These are phyloP conservation scores for Pinna nobilis DNA, from an alignment of 1,140 invertebrate genomes.

Conservation along the genomic window DNA sequence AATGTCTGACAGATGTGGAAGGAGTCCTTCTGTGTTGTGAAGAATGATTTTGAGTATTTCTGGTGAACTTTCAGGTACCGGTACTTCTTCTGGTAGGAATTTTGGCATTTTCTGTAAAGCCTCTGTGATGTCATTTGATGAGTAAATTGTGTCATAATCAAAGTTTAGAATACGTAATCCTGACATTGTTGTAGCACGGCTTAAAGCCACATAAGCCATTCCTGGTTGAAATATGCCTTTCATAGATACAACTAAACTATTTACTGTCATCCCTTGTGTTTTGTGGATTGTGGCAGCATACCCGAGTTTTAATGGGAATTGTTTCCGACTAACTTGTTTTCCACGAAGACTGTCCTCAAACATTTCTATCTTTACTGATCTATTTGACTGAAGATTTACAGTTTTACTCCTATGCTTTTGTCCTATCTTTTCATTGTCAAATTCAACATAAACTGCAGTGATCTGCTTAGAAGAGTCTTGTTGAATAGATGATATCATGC, in stretches of 20 bases:
- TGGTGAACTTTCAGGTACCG: neutral
- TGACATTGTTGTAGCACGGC: slow-evolving; percentile 17
- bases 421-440: slow-evolving; percentile 24
- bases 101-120: neutral
- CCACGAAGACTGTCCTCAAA: neutral
- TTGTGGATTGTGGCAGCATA: slow-evolving; percentile 44
- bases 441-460: slow-evolving; percentile 16
- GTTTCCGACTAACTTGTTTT: neutral
- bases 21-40: neutral
- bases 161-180: slow-evolving; percentile 14
- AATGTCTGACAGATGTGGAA: slow-evolving; percentile 7
- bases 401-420: neutral
- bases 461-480: neutral
- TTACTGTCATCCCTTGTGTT: slow-evolving; percentile 35
- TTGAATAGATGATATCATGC: slow-evolving; percentile 15
- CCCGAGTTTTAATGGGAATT: slow-evolving; percentile 25
- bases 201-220: slow-evolving; percentile 37
- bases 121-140: neutral
- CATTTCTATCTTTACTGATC: neutral
- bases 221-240: slow-evolving; percentile 23
- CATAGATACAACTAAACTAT: slow-evolving; percentile 25
- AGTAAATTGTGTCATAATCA: neutral
- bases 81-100: neutral
- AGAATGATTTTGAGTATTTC: neutral
- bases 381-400: neutral